phyloP scores from a whole-genome alignment of 2,113 vertebrate genomes.

The Meleagris gallopavo region DNA sequence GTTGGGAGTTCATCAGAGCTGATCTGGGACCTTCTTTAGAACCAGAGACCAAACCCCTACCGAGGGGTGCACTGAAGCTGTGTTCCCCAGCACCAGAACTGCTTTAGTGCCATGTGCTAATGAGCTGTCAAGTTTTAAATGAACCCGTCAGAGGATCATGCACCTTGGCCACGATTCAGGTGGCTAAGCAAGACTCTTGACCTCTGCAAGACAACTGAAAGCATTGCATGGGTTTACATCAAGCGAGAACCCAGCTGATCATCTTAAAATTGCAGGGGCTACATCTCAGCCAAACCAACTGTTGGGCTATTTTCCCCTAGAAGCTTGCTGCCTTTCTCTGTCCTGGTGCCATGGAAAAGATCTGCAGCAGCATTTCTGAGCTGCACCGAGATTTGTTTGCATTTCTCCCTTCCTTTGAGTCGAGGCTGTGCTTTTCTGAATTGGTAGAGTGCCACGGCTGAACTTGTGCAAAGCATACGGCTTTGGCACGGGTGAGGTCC shows the following conservation, averaged over 20 bases:
- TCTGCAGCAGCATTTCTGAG: background rate
- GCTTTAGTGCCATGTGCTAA: conserved; percentile 16
- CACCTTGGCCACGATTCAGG: background rate
- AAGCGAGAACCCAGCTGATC: conserved; percentile 4
- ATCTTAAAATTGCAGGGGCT: background rate
- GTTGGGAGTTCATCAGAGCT: background rate
- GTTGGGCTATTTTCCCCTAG: background rate
- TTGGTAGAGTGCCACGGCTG: background rate
- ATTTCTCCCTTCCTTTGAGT: background rate
- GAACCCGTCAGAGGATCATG: background rate
- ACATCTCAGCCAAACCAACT: background rate
- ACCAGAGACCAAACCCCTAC: background rate
- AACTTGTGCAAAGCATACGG: accelerated
- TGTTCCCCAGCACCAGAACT: background rate
- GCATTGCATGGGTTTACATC: conserved; percentile 2
- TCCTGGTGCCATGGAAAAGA: background rate
- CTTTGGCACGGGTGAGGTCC: background rate
- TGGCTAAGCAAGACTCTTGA: background rate
- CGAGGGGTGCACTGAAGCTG: background rate
- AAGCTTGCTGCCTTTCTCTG: background rate
- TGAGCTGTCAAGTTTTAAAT: background rate
- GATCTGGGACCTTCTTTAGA: background rate
- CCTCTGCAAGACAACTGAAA: background rate
- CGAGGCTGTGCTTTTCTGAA: background rate
- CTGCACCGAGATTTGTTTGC: background rate